Base-by-base conservation (phyloP, 2,797 vertebrate species). In the Sebastes diploproa region DNA sequence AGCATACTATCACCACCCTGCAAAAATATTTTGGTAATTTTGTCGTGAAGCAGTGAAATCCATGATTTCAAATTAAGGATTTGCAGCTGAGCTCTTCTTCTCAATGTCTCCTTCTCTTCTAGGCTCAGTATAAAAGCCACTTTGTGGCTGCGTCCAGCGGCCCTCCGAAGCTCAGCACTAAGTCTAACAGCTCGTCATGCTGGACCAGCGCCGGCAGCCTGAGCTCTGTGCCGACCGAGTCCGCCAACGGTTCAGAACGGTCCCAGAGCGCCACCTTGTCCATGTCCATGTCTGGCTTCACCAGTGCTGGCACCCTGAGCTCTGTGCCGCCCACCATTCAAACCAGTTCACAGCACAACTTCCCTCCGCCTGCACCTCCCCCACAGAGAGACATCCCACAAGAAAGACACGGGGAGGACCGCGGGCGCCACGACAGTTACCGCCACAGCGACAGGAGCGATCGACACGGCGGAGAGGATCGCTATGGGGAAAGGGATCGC, bases 121-220 rank as follows among this genome's bases (percentile, higher is more conserved):
- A 99, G 98, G 96, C 98, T 67, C 98, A 99, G 77, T 99, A 99
- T 80, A 99, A 99, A 88, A 99, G 97, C 89, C 98, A 99, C 93
- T 99, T 99, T 84, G 97, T 99, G 61, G 98, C 98, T 16, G 98
- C 98, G 11, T 97, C 97, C 69, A 95, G 98, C 63, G 96, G 94
- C 68, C 95, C 97, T 63, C 98, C 98, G 36, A 99, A 99, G 92
- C 95, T 98, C 78, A 98, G 96, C 83, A 94, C 97, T 3, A 95
- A 97, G 20, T 95, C 95, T 20, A 97, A 91, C 86, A 97, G 97
- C 86, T 96, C 96, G 0, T 97, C 98, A 0, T 96, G 97, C 78
- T 99, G 98, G 98, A 99, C 98, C 73, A 99, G 98, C 4, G 98
- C 98, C 1, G 98, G 98, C 85, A 99, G 98, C 87, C 94, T 99